Base-by-base conservation (phyloP, 2,113 vertebrate genomes). In the Oncorhynchus masou region DNA sequence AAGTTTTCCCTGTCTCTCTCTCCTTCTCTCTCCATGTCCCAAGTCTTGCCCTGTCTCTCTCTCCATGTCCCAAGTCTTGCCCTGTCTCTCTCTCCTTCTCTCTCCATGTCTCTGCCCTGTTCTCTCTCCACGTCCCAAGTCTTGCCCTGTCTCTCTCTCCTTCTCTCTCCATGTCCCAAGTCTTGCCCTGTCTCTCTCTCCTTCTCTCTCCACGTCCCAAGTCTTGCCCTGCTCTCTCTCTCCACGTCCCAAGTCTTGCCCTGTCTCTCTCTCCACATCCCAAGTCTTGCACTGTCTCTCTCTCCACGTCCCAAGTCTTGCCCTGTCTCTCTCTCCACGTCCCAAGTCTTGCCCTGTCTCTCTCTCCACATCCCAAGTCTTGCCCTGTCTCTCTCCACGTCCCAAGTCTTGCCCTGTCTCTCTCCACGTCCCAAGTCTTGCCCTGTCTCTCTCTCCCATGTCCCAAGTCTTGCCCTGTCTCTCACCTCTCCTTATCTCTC, bases 401-500 rank as follows among this genome's bases (percentile, higher is more conserved):
- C 29, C 29, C 29, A 31, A 31, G 29, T 34, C 31, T 6, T n/a
- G n/a, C n/a, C 25, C 25, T 27, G n/a, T 27, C 25, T 27, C 68
- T 69, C 34, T 29, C 27, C 27, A 29, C 0, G 3, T 29, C 27
- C 27, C 27, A 29, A 29, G 27, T 31, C 31, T 5, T 73, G 5
- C 39, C 39, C 29, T 62, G 75, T 71, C 48, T 51, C 69, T 69
- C 19, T 45, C 68, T 69, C 20, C 66, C 9, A 45, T 7, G 45
- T 8, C 49, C 27, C 16, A 22, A 12, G 4, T 54, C 24, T 77
- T 80, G 72, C 24, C 79, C 77, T 22, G 65, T 83, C 54, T 78
- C 68, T 83, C 82, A 82, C 79, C 76, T 75, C 34, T 31, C 75
- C 34, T 19, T 72, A 85, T 84, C 77, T 1, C 45, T 20, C 65